Conservation (phyloP, 2,888 invertebrate species). For the Caenorhabditis drosophilae region DNA sequence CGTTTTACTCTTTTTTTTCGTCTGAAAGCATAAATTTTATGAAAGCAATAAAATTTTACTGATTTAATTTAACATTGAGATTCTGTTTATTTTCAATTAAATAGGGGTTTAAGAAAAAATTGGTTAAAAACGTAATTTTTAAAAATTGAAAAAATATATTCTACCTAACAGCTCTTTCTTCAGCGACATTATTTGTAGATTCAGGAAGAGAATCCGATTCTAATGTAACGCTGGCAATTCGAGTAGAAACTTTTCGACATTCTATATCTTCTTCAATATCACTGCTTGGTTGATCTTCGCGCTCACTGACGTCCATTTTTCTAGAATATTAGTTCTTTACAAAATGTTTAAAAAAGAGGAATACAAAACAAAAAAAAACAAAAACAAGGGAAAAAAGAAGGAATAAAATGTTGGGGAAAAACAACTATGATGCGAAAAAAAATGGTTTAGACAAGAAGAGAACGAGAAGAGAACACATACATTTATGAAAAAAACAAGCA, state of each 20-base stretch:
- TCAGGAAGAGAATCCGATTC: slow-evolving; percentile 56
- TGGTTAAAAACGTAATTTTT: no score
- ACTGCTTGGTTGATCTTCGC: slow-evolving; percentile 32
- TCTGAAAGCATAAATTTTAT: background rate
- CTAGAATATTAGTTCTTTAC: no score
- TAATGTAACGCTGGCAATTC: slow-evolving; percentile 41
- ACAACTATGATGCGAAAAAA: no score
- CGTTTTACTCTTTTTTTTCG: slow-evolving; percentile 25
- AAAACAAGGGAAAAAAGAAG: slow-evolving; percentile 2
- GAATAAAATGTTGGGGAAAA: no score
- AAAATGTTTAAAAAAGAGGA: background rate
- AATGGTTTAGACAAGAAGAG: no score
- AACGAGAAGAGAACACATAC: no score
- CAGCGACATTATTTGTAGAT: slow-evolving; percentile 14
- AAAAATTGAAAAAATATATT: no score
- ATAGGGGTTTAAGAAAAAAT: no score
- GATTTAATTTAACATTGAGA: no score
- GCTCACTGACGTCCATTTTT: slow-evolving; percentile 35
- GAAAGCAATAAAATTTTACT: background rate
- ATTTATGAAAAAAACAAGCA: no score
- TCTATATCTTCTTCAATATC: slow-evolving; percentile 28
- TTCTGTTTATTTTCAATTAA: no score
- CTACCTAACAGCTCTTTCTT: slow-evolving; percentile 18
- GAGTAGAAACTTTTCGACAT: slow-evolving; percentile 35
- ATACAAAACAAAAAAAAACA: slow-evolving; percentile 4